Evolutionary conservation across 2,113 vertebrate genomes (phyloP).

Genomic region (Sinocyclocheilus grahami): DNA sequence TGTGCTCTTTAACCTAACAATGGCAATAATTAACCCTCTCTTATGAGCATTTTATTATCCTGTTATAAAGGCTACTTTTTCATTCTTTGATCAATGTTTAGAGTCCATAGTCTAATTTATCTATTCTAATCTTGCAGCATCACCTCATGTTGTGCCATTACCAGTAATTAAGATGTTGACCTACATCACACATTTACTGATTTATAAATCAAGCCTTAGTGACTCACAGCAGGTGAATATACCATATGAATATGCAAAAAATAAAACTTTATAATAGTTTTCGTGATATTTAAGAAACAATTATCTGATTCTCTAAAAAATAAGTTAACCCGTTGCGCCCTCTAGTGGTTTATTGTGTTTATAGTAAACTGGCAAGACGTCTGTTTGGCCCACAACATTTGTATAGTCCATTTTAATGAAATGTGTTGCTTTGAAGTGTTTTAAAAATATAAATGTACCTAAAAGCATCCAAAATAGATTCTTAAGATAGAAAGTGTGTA

Average conservation of each 20-base stretch:
- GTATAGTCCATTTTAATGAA: not conserved
- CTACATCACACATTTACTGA: not conserved
- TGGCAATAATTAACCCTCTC: conserved; percentile 53
- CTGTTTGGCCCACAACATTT: not conserved
- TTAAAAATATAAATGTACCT: not conserved
- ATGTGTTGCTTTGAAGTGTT: not conserved
- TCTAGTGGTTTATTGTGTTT: conserved; percentile 27
- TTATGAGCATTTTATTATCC: conserved; percentile 65
- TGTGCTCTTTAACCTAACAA: conserved; percentile 42
- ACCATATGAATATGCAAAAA: not conserved
- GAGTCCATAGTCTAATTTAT: conserved; percentile 49
- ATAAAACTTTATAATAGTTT: not conserved
- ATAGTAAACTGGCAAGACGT: not conserved
- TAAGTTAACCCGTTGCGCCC: conserved; percentile 13
- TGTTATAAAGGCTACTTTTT: conserved; percentile 41
- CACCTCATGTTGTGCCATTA: conserved; percentile 62
- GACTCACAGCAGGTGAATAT: not conserved
- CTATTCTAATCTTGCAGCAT: conserved; percentile 45
- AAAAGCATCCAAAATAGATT: not conserved
- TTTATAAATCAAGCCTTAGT: not conserved
- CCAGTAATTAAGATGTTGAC: conserved; percentile 42
- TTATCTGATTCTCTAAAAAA: conserved; percentile 42
- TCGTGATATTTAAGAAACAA: not conserved
- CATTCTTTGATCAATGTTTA: conserved; percentile 47
- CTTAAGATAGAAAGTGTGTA: conserved; percentile 49